Conservation (phyloP, 2,888 invertebrate genomes). For the Oscheius onirici region DNA sequence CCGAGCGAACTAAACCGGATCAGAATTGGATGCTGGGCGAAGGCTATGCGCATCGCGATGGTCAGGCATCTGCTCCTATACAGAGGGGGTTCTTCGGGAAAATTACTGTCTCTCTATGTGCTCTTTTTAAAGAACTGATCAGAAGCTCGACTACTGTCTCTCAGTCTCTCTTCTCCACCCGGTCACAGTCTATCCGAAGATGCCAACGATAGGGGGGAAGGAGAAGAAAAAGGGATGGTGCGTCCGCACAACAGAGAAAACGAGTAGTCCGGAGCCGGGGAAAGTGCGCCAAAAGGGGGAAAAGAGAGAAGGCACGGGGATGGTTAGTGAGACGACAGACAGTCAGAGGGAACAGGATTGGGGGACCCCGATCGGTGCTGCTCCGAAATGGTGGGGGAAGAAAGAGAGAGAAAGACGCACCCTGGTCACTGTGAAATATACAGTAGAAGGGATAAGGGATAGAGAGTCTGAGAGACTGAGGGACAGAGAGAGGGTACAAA, state of each 20-base stretch:
- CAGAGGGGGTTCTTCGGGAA: neutral
- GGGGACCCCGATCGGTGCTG: constrained; percentile 11
- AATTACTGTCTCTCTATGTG: too few relatives aligned
- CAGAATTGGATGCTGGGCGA: constrained; percentile 33
- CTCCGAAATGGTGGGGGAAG: constrained; percentile 32
- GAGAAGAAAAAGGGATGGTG: neutral
- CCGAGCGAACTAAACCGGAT: constrained; percentile 22
- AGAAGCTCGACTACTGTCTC: too few relatives aligned
- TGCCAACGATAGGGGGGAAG: constrained; percentile 3
- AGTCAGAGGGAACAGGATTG: constrained; percentile 31
- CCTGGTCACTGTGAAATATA: too few relatives aligned
- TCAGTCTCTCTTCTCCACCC: too few relatives aligned
- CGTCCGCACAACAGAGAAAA: constrained; percentile 8
- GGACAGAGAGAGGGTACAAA: neutral
- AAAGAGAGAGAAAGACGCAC: too few relatives aligned
- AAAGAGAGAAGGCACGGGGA: neutral
- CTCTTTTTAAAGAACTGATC: too few relatives aligned
- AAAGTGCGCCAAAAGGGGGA: constrained; percentile 16
- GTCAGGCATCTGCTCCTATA: constrained; percentile 7
- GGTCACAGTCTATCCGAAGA: neutral
- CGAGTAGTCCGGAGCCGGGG: constrained; percentile 32
- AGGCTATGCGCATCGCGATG: constrained; percentile 3
- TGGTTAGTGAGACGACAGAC: constrained; percentile 26
- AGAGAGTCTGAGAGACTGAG: neutral
- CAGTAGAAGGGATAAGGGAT: neutral